Conservation (phyloP, 1,140 invertebrate species). For the Anadara kagoshimensis region DNA sequence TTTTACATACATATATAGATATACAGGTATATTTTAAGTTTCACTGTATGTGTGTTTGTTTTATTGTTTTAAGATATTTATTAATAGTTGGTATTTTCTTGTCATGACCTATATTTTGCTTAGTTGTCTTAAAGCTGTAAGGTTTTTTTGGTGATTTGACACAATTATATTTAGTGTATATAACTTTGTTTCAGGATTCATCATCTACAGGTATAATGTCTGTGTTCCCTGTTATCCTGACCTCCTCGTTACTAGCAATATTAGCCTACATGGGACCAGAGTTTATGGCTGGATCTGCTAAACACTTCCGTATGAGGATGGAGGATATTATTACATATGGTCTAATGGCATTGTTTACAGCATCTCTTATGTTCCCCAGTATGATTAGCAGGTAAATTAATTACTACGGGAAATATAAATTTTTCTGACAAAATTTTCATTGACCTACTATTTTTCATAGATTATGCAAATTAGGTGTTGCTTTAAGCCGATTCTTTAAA, state of each 20-base stretch:
- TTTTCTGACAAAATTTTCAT: too few relatives aligned
- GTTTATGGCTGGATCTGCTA: slow-evolving; percentile 56
- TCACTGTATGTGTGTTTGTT: background rate
- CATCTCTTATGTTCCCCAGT: slow-evolving; percentile 65
- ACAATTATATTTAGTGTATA: background rate
- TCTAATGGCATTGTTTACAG: slow-evolving; percentile 63
- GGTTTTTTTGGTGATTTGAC: too few relatives aligned
- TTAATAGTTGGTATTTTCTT: background rate
- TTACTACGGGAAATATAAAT: too few relatives aligned
- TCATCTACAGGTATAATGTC: slow-evolving; percentile 45
- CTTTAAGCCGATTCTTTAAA: too few relatives aligned
- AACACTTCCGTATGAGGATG: slow-evolving; percentile 56
- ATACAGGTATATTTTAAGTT: background rate
- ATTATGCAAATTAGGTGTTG: too few relatives aligned
- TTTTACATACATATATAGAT: too few relatives aligned
- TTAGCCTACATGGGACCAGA: slow-evolving; percentile 61
- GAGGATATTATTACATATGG: slow-evolving; percentile 65
- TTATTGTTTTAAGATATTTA: slow-evolving; percentile 3
- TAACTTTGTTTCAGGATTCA: slow-evolving; percentile 32
- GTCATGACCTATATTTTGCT: too few relatives aligned
- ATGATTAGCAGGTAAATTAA: background rate
- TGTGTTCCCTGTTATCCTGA: slow-evolving; percentile 59
- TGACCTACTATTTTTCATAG: too few relatives aligned
- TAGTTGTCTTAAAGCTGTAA: too few relatives aligned
- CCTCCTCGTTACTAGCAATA: slow-evolving; percentile 61